These are phyloP conservation scores for Bovichtus variegatus DNA, from an alignment of 2,797 vertebrate species.

Conservation along the genomic window DNA sequence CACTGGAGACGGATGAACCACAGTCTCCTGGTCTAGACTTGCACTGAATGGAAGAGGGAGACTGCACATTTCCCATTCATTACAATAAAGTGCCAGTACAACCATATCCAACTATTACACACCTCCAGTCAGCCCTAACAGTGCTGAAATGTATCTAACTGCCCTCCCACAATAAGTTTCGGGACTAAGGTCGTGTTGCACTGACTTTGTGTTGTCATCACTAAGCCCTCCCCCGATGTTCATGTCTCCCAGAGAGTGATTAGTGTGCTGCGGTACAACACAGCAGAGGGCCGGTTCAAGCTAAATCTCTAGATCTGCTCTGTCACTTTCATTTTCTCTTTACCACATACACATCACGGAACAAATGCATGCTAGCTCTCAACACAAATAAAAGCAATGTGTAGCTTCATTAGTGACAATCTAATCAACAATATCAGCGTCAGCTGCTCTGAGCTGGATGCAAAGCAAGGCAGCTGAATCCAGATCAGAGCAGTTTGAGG, in stretches of 20 bases:
- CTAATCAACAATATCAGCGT: slow-evolving; percentile 53
- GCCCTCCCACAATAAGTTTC: neutral
- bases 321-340: slow-evolving; percentile 23
- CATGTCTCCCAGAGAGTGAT: slow-evolving; percentile 60
- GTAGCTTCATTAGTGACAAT: slow-evolving; percentile 50
- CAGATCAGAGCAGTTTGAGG: slow-evolving; percentile 83
- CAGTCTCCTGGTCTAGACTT: slow-evolving; percentile 21
- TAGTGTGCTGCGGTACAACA: slow-evolving; percentile 72
- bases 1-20: slow-evolving; percentile 13
- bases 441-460: slow-evolving; percentile 61
- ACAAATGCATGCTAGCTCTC: neutral
- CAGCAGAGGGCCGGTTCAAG: slow-evolving; percentile 38
- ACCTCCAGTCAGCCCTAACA: neutral
- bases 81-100: slow-evolving; percentile 9
- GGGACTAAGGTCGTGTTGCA: slow-evolving; percentile 21
- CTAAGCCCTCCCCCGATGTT: slow-evolving; percentile 49
- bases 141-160: slow-evolving; percentile 12
- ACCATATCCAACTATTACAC: neutral
- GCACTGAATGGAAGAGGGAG: slow-evolving; percentile 37
- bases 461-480: slow-evolving; percentile 80
- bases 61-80: slow-evolving; percentile 36
- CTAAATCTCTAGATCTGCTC: slow-evolving; percentile 15
- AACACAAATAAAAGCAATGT: slow-evolving; percentile 15
- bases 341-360: neutral
- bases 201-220: slow-evolving; percentile 31